phyloP scores from a whole-genome alignment of 2,888 invertebrate species.

The Lithophane leautieri region DNA sequence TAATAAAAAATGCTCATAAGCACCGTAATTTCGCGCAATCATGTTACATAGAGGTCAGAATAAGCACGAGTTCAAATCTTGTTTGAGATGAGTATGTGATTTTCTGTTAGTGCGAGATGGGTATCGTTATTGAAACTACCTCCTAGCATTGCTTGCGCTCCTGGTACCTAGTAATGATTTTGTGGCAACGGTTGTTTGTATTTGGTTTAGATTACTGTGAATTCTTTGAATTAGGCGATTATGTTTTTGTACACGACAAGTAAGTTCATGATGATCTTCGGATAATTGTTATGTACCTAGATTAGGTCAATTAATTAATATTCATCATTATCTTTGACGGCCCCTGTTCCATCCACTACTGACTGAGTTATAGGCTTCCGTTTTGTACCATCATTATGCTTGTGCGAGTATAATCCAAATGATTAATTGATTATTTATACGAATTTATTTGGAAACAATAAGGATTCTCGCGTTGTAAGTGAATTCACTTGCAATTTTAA shows the following conservation, averaged over 20 bases:
- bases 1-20: conserved; percentile 59
- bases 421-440: no score
- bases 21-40: conserved; percentile 67
- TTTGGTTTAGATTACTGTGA: conserved; percentile 44
- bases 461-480: not conserved
- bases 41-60: conserved; percentile 64
- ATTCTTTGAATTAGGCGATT: not conserved
- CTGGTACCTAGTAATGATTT: conserved; percentile 42
- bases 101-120: conserved; percentile 49
- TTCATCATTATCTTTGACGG: no score
- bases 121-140: conserved; percentile 54
- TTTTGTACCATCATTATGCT: no score
- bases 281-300: not conserved
- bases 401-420: no score
- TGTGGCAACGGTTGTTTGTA: conserved; percentile 48
- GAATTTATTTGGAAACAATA: not conserved
- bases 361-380: no score
- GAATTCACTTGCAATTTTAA: not conserved
- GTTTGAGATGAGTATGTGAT: conserved; percentile 53
- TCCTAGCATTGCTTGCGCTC: conserved; percentile 35
- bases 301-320: no score
- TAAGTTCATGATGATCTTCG: not conserved
- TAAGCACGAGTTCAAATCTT: conserved; percentile 50
- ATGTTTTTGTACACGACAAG: not conserved
- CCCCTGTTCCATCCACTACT: no score